Evolutionary conservation across 2,113 vertebrate genomes (phyloP), one percentile per base, ranked within the genome.

Genomic region (Cyprinus carpio): DNA sequence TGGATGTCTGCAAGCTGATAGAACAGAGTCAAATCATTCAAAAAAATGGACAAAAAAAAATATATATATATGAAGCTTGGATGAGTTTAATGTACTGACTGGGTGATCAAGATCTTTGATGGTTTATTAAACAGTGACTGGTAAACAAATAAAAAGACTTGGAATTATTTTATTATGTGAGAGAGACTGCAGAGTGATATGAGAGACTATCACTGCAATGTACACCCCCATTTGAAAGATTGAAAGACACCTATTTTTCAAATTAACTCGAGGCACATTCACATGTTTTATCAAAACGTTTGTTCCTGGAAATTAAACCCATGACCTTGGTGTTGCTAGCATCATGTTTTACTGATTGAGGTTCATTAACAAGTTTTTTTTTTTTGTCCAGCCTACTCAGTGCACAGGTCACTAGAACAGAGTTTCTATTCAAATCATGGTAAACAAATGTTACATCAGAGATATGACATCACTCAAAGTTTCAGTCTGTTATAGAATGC

Each of bases 1-100:
- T 72, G 78, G 60, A 74, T 58, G 75, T 81, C 27, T 25, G 40
- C 40, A 71, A 71, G 76, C 49, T 80, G 64, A 88, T 18, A 18
- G 29, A 34, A 65, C 27, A 76, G 56, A 25, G 49, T 23, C 25
- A 31, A 58, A 37, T 58, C 13, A 12, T 46, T n/a, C 4, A 1
- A 11, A 49, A 43, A 46, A 18, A 51, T 4, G 11, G 25, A 23
- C 54, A 54, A 23, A 1, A 43, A 69, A 69, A 69, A 37, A 40
- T 40, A n/a, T 34, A 12, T n/a, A n/a, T n/a, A 40, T n/a, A 72
- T 4, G 20, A 34, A 40, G 34, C 69, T 72, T 2, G 9, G 8
- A 75, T 46, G 40, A 54, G 27, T n/a, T 2, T 1, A 72, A 27
- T 40, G 12, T 58, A 49, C 40, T 40, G 34, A 40, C 34, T 11